phyloP scores from a whole-genome alignment of 2,888 invertebrate genomes.

The Meta bourneti region DNA sequence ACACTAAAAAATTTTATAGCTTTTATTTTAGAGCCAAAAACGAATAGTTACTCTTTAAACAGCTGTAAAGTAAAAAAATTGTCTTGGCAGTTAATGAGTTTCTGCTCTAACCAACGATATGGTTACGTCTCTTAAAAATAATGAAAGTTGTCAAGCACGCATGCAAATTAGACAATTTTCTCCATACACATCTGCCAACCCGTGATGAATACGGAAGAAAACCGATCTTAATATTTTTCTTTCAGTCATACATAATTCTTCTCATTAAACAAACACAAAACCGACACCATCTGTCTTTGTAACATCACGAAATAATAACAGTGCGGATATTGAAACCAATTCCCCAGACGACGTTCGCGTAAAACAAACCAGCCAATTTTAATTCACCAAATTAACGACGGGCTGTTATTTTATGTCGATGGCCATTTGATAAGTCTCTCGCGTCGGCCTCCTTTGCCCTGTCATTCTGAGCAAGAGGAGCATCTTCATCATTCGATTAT shows the following conservation, averaged over 20 bases:
- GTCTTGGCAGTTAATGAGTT: too few species aligned
- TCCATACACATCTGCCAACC: too few species aligned
- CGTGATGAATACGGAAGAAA: neutral
- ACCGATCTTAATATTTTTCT: neutral
- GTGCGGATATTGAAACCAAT: neutral
- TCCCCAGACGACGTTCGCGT: neutral
- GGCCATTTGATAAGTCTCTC: neutral
- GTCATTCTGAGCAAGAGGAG: constrained; percentile 16
- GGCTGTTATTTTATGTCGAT: too few species aligned
- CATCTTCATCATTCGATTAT: constrained; percentile 32
- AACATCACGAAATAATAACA: neutral
- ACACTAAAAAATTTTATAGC: too few species aligned
- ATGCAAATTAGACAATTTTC: too few species aligned
- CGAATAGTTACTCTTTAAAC: too few species aligned
- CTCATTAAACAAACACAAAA: neutral
- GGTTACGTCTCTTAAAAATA: too few species aligned
- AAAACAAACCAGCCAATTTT: neutral
- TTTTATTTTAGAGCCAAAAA: too few species aligned
- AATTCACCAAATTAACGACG: neutral
- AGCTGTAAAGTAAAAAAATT: too few species aligned
- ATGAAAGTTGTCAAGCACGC: too few species aligned
- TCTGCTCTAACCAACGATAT: too few species aligned
- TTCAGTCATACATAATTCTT: neutral
- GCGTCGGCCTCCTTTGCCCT: constrained; percentile 39
- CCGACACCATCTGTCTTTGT: neutral